Evolutionary conservation across 1,140 invertebrate genomes (phyloP).

Genomic region (Popillia japonica): DNA sequence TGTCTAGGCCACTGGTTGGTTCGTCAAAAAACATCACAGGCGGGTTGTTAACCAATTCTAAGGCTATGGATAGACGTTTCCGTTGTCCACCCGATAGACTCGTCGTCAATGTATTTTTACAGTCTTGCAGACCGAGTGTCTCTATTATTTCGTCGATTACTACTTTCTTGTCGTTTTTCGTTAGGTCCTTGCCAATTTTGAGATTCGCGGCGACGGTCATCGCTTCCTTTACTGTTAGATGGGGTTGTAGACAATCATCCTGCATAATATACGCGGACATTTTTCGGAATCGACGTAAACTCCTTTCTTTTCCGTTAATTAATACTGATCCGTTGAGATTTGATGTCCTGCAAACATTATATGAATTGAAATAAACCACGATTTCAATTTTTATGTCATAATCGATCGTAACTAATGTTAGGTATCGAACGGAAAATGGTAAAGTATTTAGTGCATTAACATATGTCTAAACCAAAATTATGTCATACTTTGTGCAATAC

Average conservation of each 20-base stretch:
- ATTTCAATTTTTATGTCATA: too few species aligned
- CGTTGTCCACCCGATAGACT: slow-evolving; percentile 92
- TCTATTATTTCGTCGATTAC: slow-evolving; percentile 87
- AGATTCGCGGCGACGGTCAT: slow-evolving; percentile 92
- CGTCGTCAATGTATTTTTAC: slow-evolving; percentile 78
- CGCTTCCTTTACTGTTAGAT: slow-evolving; percentile 87
- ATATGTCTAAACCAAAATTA: too few species aligned
- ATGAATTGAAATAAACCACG: background rate
- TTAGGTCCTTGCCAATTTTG: slow-evolving; percentile 86
- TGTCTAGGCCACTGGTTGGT: slow-evolving; percentile 94
- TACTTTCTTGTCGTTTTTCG: slow-evolving; percentile 76
- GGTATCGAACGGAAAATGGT: too few species aligned
- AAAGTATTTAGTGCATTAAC: too few species aligned
- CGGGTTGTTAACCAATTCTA: slow-evolving; percentile 88
- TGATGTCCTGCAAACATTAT: slow-evolving; percentile 67
- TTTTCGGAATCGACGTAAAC: slow-evolving; percentile 86
- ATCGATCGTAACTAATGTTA: too few species aligned
- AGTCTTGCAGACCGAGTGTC: slow-evolving; percentile 69
- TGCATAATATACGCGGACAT: slow-evolving; percentile 97
- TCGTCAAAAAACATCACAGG: slow-evolving; percentile 98
- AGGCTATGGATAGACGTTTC: slow-evolving; percentile 89
- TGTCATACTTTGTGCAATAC: too few species aligned
- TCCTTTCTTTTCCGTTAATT: slow-evolving; percentile 86
- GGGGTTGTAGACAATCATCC: slow-evolving; percentile 88
- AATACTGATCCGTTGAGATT: slow-evolving; percentile 79